Evolutionary conservation across 2,113 vertebrate genomes (phyloP).

Genomic region (Microtus oregoni): DNA sequence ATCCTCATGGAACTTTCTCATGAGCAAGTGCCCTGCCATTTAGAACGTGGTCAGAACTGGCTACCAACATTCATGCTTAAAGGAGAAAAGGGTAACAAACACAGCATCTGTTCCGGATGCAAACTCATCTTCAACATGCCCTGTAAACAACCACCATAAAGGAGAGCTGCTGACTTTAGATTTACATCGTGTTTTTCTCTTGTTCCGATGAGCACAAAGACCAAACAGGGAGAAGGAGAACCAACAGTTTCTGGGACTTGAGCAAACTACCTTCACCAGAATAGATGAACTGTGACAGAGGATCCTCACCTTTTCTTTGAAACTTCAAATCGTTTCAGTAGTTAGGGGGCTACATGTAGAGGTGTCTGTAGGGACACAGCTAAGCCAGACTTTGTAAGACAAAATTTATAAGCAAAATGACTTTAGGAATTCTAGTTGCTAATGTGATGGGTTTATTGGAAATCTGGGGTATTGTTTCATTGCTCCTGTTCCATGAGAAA

Average conservation of each 20-base stretch:
- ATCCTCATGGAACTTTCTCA: neutral
- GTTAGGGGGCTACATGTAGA: neutral
- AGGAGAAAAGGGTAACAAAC: neutral
- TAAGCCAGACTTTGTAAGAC: neutral
- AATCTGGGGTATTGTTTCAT: neutral
- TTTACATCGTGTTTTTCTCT: constrained; percentile 12
- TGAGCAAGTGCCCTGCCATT: neutral
- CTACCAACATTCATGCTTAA: neutral
- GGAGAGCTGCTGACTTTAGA: constrained; percentile 1
- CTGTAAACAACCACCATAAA: neutral
- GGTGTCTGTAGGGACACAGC: neutral
- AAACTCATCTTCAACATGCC: constrained; percentile 20
- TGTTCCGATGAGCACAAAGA: constrained; percentile 6
- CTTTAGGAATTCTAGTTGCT: neutral
- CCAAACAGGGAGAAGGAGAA: neutral
- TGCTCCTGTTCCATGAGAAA: neutral
- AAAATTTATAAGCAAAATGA: constrained; percentile 7
- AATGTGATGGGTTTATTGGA: neutral
- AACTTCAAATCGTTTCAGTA: constrained; percentile 22
- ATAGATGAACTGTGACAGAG: neutral
- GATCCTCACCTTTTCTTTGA: neutral
- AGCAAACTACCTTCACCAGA: neutral
- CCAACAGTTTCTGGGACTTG: neutral
- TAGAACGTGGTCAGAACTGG: neutral
- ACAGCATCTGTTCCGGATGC: constrained; percentile 23